Evolutionary conservation across 2,113 vertebrate genomes (phyloP).

Genomic region (Tapirus terrestris): DNA sequence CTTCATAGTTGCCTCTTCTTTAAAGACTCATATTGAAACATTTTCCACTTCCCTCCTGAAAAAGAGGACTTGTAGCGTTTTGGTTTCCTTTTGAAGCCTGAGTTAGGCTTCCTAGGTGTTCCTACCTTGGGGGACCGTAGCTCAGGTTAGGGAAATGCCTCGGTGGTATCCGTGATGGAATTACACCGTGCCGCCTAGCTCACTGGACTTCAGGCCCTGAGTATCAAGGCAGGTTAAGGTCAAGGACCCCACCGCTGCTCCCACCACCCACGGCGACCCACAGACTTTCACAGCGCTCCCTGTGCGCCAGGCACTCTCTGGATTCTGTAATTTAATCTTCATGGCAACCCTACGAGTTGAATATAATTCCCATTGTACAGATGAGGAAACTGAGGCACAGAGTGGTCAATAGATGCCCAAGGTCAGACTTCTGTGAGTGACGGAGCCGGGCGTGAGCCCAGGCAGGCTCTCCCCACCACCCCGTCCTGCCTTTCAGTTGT

Average conservation of each 20-base stretch:
- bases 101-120: background rate
- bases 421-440: background rate
- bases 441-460: background rate
- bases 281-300: too few species aligned
- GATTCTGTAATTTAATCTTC: background rate
- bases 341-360: background rate
- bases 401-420: background rate
- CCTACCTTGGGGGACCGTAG: rapidly evolving
- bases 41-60: background rate
- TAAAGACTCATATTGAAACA: background rate
- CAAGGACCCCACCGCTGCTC: rapidly evolving
- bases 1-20: background rate
- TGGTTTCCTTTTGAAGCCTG: background rate
- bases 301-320: too few species aligned
- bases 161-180: rapidly evolving
- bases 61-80: background rate
- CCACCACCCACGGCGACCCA: background rate
- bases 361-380: background rate
- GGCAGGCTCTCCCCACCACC: background rate
- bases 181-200: background rate
- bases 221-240: background rate
- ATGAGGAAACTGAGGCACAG: background rate
- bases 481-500: background rate
- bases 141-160: background rate
- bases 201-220: background rate